Conservation (phyloP, 1,140 invertebrate genomes). For the Diachasmimorpha longicaudata region DNA sequence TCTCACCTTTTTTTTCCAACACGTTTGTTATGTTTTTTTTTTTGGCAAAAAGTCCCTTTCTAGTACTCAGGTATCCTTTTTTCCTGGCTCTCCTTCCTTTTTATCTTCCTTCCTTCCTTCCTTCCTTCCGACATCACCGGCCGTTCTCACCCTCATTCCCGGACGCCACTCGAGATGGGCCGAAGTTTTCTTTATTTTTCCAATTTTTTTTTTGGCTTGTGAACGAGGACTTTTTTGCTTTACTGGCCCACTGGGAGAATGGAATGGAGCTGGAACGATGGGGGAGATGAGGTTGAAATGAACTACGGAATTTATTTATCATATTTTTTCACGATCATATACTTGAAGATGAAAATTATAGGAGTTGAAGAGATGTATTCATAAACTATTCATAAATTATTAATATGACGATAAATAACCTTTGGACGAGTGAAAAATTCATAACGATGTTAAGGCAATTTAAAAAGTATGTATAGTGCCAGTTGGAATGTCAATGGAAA, state of each 20-base stretch:
- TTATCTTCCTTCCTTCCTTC: slow-evolving; percentile 8
- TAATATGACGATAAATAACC: no score
- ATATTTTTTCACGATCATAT: not conserved
- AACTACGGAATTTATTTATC: not conserved
- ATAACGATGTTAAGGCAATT: no score
- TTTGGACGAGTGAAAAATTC: no score
- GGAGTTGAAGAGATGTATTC: no score
- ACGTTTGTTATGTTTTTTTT: not conserved
- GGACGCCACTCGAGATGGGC: not conserved
- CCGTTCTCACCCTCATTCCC: not conserved
- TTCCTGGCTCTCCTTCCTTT: not conserved
- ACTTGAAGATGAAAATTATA: not conserved
- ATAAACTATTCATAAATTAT: no score
- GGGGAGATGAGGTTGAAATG: not conserved
- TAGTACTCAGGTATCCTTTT: not conserved
- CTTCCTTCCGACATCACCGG: slow-evolving; percentile 1
- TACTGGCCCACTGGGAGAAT: not conserved
- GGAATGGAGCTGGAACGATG: not conserved
- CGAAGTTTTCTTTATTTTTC: no score
- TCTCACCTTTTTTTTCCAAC: slow-evolving; percentile 11
- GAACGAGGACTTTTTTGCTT: no score
- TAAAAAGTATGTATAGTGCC: no score
- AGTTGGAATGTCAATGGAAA: no score
- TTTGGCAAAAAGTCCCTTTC: not conserved
- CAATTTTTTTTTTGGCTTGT: no score